Evolutionary conservation across 92 coral and sea anemone species (phyloP).

Genomic region (Montipora capitata): DNA sequence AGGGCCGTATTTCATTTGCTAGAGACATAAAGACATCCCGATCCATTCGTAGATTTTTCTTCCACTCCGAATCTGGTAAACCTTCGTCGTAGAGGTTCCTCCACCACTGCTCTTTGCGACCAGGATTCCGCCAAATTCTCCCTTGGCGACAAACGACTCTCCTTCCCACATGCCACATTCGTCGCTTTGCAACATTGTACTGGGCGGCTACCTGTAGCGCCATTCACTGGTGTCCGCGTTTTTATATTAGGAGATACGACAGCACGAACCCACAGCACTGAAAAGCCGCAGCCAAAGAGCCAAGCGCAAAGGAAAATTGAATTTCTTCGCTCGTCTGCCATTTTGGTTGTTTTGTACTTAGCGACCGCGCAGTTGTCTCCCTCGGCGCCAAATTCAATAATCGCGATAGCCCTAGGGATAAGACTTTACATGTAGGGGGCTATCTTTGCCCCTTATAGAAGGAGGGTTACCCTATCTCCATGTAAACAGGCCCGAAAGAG

Average conservation of each 20-base stretch:
- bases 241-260: neutral
- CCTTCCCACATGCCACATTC: conserved; percentile 30
- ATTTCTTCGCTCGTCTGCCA: too few species aligned
- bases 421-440: too few species aligned
- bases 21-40: conserved; percentile 16
- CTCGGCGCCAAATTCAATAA: too few species aligned
- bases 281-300: conserved; percentile 7
- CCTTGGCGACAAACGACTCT: conserved; percentile 23
- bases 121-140: conserved; percentile 32
- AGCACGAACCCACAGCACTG: neutral
- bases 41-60: conserved; percentile 51
- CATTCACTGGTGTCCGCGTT: conserved; percentile 4
- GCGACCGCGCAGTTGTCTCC: too few species aligned
- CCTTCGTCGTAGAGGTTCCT: conserved; percentile 20
- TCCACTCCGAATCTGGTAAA: conserved; percentile 52
- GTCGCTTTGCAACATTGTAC: conserved; percentile 16
- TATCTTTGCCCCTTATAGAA: too few species aligned
- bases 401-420: too few species aligned
- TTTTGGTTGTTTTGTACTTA: too few species aligned
- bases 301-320: too few species aligned
- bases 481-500: too few species aligned
- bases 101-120: conserved; percentile 55
- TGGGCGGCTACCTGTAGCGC: conserved; percentile 10
- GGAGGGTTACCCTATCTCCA: too few species aligned
- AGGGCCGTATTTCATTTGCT: conserved; percentile 27